These are phyloP conservation scores for Macheiramphus alcinus DNA, from an alignment of 2,113 vertebrate genomes.

Conservation along the genomic window DNA sequence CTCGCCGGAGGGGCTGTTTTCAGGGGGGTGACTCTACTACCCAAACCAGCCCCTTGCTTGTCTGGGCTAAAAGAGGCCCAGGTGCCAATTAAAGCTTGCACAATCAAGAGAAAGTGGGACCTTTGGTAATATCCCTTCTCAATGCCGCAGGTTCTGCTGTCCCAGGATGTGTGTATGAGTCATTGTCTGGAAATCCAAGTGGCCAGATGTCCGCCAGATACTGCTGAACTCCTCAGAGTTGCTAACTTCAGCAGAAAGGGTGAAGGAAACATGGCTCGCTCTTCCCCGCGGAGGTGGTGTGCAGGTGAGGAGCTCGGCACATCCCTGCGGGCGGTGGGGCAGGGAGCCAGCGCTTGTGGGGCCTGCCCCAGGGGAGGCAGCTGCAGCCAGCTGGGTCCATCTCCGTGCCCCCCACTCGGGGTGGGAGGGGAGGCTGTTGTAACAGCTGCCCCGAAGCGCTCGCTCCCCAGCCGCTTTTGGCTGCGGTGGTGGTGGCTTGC, in stretches of 20 bases:
- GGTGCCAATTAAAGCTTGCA: background rate
- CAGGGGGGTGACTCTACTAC: background rate
- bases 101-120: background rate
- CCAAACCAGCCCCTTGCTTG: background rate
- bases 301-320: background rate
- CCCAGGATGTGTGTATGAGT: constrained; percentile 28
- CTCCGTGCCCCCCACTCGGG: background rate
- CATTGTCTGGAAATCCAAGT: constrained; percentile 55
- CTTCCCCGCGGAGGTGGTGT: background rate
- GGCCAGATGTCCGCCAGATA: constrained; percentile 42
- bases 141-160: background rate
- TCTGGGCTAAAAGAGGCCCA: background rate
- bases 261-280: fast-evolving
- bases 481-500: background rate
- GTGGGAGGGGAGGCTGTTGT: background rate
- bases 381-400: constrained; percentile 11
- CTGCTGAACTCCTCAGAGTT: background rate
- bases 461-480: constrained; percentile 5
- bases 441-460: background rate
- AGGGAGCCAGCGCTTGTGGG: background rate
- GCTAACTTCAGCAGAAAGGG: background rate
- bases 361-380: background rate
- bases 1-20: background rate
- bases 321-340: background rate
- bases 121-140: background rate